Evolutionary conservation across 2,797 vertebrate species (phyloP).

Genomic region (Anguilla obscura): DNA sequence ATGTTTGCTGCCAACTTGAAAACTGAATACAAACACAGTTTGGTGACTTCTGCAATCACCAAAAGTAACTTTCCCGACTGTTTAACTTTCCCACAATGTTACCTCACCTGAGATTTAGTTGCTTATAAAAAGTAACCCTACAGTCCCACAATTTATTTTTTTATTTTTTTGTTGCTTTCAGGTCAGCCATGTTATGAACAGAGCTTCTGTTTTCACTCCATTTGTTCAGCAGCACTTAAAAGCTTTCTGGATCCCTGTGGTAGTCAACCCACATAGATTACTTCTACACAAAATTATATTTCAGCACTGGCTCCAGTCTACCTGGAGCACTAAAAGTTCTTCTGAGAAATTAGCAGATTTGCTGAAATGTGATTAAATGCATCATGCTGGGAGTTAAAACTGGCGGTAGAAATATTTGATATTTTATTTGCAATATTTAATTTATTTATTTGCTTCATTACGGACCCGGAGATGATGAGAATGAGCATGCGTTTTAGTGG

Average conservation of each 20-base stretch:
- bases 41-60: neutral
- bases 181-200: neutral
- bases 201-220: neutral
- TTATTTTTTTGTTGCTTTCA: neutral
- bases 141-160: neutral
- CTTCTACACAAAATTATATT: neutral
- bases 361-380: neutral
- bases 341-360: neutral
- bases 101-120: neutral
- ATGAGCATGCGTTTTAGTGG: neutral
- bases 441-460: neutral
- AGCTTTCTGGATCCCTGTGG: neutral
- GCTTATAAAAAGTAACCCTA: neutral
- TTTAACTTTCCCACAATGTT: neutral
- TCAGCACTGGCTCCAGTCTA: neutral
- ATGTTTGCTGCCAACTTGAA: neutral
- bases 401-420: neutral
- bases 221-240: neutral
- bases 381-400: neutral
- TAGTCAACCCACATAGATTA: slow-evolving; percentile 5
- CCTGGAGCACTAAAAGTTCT: neutral
- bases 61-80: neutral
- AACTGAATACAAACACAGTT: neutral
- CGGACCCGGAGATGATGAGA: neutral
- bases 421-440: neutral